Conservation (phyloP, 2,113 vertebrate species). For the Nibea coibor region DNA sequence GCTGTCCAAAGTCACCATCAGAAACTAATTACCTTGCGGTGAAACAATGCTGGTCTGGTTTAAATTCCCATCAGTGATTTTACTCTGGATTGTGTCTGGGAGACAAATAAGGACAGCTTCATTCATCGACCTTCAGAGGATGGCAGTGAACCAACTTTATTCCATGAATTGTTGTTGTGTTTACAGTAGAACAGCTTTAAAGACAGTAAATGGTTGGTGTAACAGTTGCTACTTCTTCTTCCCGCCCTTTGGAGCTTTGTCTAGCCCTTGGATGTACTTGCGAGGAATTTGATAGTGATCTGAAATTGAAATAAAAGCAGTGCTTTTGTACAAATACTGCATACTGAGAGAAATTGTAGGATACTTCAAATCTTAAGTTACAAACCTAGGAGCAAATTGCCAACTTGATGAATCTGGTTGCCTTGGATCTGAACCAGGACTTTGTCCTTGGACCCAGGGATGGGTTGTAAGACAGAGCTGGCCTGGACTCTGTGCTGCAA, state of each 20-base stretch:
- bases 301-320: slow-evolving; percentile 79
- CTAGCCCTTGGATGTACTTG: slow-evolving; percentile 92
- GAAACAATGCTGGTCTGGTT: not conserved
- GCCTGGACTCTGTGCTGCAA: slow-evolving; percentile 94
- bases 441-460: slow-evolving; percentile 90
- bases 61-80: not conserved
- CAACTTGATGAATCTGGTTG: slow-evolving; percentile 92
- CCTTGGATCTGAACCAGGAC: slow-evolving; percentile 95
- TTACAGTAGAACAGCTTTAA: slow-evolving; percentile 30
- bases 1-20: not conserved
- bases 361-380: not conserved
- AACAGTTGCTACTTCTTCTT: slow-evolving; percentile 87
- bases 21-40: not conserved
- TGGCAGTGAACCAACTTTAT: slow-evolving; percentile 42
- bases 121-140: not conserved
- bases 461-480: slow-evolving; percentile 86
- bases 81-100: not conserved
- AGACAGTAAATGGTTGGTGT: slow-evolving; percentile 9
- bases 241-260: slow-evolving; percentile 89
- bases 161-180: slow-evolving; percentile 22
- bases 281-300: slow-evolving; percentile 93
- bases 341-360: not conserved
- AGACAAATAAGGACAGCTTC: not conserved
- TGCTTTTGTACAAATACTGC: not conserved
- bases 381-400: slow-evolving; percentile 91